Base-by-base conservation (phyloP, 2,888 invertebrate species). In the Lasioglossum calceatum region DNA sequence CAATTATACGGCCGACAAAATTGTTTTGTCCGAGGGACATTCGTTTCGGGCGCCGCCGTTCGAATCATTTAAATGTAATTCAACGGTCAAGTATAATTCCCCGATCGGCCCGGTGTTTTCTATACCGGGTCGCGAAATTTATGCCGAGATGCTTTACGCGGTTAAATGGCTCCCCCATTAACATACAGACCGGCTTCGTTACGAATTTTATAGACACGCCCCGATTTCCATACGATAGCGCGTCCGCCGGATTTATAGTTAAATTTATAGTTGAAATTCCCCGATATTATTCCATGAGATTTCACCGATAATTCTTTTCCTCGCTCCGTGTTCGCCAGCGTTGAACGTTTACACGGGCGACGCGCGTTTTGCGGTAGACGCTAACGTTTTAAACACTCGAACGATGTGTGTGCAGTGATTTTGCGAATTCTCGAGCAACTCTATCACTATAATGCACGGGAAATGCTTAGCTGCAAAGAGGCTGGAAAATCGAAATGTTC, bases 11-110 rank as follows among this genome's bases (percentile, higher is more conserved):
- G 39, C 50, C 58, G 83, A 71, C 74, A 71, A 83, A 83, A 83
- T 83, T 74, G 74, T 82, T 84, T 82, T 78, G 83, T 78, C 58
- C 72, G 39, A 39, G 50, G 27, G 19, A 75, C 83, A 82, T 78
- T 83, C 74, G 78, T 78, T 84, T 73, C 70, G 44, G n/a, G 19
- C 14, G 44, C 16, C 72, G 12, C 39, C 82, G 67, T 23, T 84
- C 10, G 32, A 75, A 78, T 74, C 73, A 58, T 83, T 84, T 82
- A 61, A 82, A 71, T 84, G 58, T 27, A 81, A 81, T 77, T 81
- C 73, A 44, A 67, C 71, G 79, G 42, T 79, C 58, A 39, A n/a
- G 19, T 42, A 58, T 36, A 81, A 74, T 39, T 1, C n/a, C 16
- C 0, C 27, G 42, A 42, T 54, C 27, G n/a, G 54, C 23, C 27